Conservation (phyloP, 2,888 invertebrate species). For the Cryptus armator region DNA sequence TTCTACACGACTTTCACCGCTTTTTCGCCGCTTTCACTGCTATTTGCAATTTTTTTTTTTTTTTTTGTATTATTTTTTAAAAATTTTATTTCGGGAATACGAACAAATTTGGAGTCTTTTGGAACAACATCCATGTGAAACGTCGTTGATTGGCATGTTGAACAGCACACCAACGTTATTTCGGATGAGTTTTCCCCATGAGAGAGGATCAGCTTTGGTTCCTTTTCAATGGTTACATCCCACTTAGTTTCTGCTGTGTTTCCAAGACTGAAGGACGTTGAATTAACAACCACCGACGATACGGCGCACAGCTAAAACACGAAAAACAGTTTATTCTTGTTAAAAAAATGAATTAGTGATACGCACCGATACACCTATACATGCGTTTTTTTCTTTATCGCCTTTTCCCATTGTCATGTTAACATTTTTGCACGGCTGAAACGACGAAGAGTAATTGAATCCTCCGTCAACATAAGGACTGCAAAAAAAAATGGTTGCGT, state of each 20-base stretch:
- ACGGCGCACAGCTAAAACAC: constrained; percentile 74
- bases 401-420: constrained; percentile 55
- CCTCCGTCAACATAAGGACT: constrained; percentile 38
- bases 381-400: constrained; percentile 1
- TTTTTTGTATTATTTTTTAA: neutral
- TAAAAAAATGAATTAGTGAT: neutral
- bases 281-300: neutral
- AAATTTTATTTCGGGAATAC: neutral
- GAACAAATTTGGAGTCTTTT: constrained; percentile 39
- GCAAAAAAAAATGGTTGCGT: constrained; percentile 17
- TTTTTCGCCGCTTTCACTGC: no score
- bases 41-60: neutral
- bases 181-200: constrained; percentile 80
- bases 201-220: constrained; percentile 56
- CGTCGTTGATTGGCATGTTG: constrained; percentile 79
- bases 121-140: neutral
- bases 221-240: neutral
- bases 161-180: constrained; percentile 84
- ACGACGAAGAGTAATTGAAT: constrained; percentile 77
- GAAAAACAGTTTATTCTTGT: neutral
- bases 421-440: constrained; percentile 83
- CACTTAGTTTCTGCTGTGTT: constrained; percentile 71
- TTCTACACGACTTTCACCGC: no score
- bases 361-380: constrained; percentile 74
- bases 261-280: constrained; percentile 71